Evolutionary conservation across 2,113 vertebrate species (phyloP), one percentile per base, ranked within the genome.

Genomic region (Myotis davidii): DNA sequence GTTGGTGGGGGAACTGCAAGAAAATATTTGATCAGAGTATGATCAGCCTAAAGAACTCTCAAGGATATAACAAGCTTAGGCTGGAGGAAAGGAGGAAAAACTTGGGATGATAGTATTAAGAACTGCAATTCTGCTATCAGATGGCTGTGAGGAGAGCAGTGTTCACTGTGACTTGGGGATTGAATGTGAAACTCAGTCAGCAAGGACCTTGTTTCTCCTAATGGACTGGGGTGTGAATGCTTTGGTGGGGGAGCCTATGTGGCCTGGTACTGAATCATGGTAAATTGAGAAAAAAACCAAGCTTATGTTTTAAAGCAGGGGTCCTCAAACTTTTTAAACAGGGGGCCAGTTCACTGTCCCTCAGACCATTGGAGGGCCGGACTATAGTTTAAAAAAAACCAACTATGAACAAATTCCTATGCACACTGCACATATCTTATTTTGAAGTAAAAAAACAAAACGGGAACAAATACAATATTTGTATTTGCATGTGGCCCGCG

Each of bases 221-320:
- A 88, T 45, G 72, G 85, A 73, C 21, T 25, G 45, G 32, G 85
- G 21, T 20, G 20, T 20, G 25, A 93, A 76, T 45, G 34, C n/a
- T 50, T 59, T 73, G 16, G 37, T 13, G 6, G 78, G 83, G 78
- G 16, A 74, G 76, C 13, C 34, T 50, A 76, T 45, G 64, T 52
- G 48, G 54, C 92, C 73, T 69, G 61, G 77, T 52, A 79, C 34
- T 85, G 73, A 93, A 85, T 85, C 52, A n/a, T 17, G 13, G 65
- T 52, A 77, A 54, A 69, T 52, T 37, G 83, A 90, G 82, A 93
- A 95, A 96, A 94, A 92, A 93, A 90, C 50, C 39, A 90, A 92
- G 84, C 6, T 96, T 90, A 27, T 50, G 52, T 74, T 37, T 72
- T 76, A 95, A 81, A 94, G 37, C 37, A 39, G 37, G 37, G 37